phyloP scores from a whole-genome alignment of 2,113 vertebrate genomes.

The Falco punctatus region DNA sequence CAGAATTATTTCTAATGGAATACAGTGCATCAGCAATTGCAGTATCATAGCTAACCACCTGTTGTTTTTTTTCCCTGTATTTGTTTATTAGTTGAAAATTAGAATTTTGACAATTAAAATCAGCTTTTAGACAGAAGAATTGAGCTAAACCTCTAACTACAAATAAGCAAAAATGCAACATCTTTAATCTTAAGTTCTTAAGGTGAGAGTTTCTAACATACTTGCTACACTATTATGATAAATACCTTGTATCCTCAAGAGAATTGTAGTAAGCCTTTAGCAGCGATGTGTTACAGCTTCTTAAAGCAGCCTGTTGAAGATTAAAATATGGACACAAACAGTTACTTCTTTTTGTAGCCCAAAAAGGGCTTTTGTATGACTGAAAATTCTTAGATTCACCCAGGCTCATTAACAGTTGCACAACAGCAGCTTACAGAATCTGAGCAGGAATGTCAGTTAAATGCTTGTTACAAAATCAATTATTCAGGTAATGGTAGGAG shows the following conservation, averaged over 20 bases:
- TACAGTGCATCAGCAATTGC: not conserved
- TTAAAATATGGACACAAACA: not conserved
- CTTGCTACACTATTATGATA: not conserved
- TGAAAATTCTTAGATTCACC: not conserved
- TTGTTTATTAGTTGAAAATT: not conserved
- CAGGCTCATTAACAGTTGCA: not conserved
- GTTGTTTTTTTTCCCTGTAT: not conserved
- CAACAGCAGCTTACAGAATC: not conserved
- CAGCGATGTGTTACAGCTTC: constrained; percentile 85
- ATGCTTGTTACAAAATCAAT: not conserved
- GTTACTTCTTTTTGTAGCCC: not conserved
- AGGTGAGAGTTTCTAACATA: not conserved
- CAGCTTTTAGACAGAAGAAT: not conserved
- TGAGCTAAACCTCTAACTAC: not conserved
- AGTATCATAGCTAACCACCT: not conserved
- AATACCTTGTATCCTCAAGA: constrained; percentile 88
- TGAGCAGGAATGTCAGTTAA: not conserved
- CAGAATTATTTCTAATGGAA: not conserved
- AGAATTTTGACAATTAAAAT: not conserved
- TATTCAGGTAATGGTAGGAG: not conserved
- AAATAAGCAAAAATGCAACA: not conserved
- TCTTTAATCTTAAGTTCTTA: not conserved
- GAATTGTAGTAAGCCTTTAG: constrained; percentile 88
- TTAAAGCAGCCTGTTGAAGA: constrained; percentile 80
- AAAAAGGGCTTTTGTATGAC: not conserved